Conservation (phyloP, 2,113 vertebrate species). For the Sinocyclocheilus maitianheensis region DNA sequence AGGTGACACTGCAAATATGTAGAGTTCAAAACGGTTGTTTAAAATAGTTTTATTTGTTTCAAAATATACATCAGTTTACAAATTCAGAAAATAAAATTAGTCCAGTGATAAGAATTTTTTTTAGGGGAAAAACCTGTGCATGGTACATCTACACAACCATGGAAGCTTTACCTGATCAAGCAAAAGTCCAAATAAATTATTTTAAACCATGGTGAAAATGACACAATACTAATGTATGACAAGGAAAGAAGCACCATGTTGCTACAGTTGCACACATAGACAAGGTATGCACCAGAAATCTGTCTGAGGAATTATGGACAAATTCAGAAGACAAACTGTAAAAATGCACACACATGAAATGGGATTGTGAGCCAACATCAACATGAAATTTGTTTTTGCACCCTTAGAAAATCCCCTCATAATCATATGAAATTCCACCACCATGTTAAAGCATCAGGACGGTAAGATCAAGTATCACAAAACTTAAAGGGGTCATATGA, state of each 20-base stretch:
- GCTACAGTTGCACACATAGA: slow-evolving; percentile 8
- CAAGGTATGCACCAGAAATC: slow-evolving; percentile 8
- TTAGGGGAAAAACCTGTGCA: background rate
- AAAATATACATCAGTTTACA: slow-evolving; percentile 95
- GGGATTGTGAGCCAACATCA: background rate
- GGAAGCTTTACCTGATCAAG: slow-evolving; percentile 26
- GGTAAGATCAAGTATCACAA: background rate
- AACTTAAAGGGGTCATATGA: background rate
- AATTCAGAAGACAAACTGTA: background rate
- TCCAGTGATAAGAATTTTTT: slow-evolving; percentile 87
- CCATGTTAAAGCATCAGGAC: background rate
- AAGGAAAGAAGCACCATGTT: slow-evolving; percentile 32
- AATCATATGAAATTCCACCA: background rate
- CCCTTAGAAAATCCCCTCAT: background rate
- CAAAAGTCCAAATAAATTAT: background rate
- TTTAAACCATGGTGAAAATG: too few species aligned
- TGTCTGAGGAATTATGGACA: background rate
- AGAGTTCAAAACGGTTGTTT: slow-evolving; percentile 67
- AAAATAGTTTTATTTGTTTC: slow-evolving; percentile 97
- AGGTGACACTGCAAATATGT: background rate
- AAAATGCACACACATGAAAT: background rate
- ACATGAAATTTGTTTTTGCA: background rate
- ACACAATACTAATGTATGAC: background rate
- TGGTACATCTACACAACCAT: slow-evolving; percentile 38
- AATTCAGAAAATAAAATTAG: slow-evolving; percentile 87